Base-by-base conservation (phyloP, 2,113 vertebrate genomes). In the Pituophis catenifer region DNA sequence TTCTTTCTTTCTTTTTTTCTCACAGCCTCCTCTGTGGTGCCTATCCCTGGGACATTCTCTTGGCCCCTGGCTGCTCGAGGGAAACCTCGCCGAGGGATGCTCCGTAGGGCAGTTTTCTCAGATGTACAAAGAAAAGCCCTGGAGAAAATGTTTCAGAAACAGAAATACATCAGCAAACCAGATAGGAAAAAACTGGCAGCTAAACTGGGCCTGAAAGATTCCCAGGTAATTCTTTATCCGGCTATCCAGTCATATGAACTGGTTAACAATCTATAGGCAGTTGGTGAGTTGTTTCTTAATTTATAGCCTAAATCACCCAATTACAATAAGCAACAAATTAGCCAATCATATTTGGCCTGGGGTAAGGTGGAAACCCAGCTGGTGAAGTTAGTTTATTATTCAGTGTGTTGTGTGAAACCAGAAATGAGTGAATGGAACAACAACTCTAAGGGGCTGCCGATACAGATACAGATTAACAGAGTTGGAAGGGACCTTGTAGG, bases 161-260 rank as follows among this genome's bases (percentile, higher is more conserved):
- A 99, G 97, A 99, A 99, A 94, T 99, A 99, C 96, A 99, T 99
- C 98, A 99, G 99, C 97, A 99, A 99, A 96, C 99, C 99, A 0
- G 99, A 99, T 89, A 97, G 99, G 94, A 99, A 99, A 97, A 99
- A 99, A 94, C 94, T 99, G 89, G 99, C 99, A 0, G 97, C 98
- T 90, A 99, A 99, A 95, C 96, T 99, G 93, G 99, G 98, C 52
- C 98, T 99, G 26, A 99, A 99, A 97, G 99, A 99, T 96, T 99
- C 99, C 0, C 99, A 99, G 98, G 99, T 99, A 94, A 96, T 65
- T 38, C 26, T 29, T 15, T 44, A 58, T 15, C 2, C 17, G 13
- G 1, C 29, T 52, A 17, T 23, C 19, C 54, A 90, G 52, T 26
- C 65, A 50, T 3, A 10, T 12, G 29, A 26, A 44, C 17, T n/a